Conservation (phyloP, 2,113 vertebrate genomes). For the Corythoichthys haematopterus region DNA sequence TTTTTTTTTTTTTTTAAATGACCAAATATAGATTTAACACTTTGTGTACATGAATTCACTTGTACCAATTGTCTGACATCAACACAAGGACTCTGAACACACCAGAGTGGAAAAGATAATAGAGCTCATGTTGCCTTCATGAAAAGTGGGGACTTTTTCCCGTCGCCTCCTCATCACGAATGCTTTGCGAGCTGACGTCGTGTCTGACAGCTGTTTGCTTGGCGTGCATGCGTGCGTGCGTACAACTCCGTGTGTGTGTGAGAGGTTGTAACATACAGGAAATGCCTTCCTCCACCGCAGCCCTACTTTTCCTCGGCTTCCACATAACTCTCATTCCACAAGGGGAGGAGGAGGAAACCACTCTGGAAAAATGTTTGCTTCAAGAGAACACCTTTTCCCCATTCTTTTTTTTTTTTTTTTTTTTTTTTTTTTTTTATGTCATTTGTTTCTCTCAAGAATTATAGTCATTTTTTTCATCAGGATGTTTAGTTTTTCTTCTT, state of each 20-base stretch:
- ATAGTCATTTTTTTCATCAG: too few species aligned
- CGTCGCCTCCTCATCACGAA: conserved; percentile 8
- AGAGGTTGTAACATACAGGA: conserved; percentile 43
- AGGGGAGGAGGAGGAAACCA: neutral
- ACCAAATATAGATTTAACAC: too few species aligned
- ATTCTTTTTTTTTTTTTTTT: neutral
- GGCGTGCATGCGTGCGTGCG: conserved; percentile 12
- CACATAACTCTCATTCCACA: conserved; percentile 44
- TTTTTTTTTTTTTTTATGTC: too few species aligned
- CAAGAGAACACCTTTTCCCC: neutral
- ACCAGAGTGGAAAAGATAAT: too few species aligned
- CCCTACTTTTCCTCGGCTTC: conserved; percentile 43
- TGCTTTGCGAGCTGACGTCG: conserved; percentile 58
- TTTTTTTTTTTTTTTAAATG: too few species aligned
- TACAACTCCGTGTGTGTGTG: conserved; percentile 1
- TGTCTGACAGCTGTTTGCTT: conserved; percentile 64
- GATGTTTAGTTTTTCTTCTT: too few species aligned
- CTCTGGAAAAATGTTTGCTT: neutral
- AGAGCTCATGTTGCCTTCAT: neutral
- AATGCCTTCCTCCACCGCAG: conserved; percentile 59
- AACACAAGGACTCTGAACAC: too few species aligned
- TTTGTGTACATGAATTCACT: neutral
- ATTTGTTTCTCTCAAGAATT: too few species aligned
- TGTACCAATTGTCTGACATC: too few species aligned
- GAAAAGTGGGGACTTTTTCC: neutral